A percentile compares a stretch with the other conserved stretches of the same genome.
These are phyloP conservation scores for Erebia palarica DNA, from an alignment of 2,888 invertebrate species.

Conservation along the genomic window DNA sequence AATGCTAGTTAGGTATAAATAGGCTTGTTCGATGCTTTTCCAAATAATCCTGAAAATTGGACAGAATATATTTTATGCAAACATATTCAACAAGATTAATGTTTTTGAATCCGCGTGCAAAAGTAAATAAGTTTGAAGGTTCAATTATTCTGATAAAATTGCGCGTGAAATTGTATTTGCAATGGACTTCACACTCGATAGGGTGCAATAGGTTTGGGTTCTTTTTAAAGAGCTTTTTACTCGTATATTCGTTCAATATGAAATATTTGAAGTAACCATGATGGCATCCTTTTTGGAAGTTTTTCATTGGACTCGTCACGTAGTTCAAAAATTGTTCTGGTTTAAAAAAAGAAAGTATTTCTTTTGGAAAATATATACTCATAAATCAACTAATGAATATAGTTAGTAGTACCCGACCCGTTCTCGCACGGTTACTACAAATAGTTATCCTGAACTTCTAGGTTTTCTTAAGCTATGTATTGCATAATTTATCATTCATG, in stretches of 20 bases:
- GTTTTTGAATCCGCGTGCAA: background rate
- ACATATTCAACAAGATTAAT: background rate
- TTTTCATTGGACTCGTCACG: background rate
- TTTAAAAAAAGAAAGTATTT: background rate
- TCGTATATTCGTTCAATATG: background rate
- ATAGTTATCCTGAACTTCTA: too few relatives aligned
- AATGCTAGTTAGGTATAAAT: too few relatives aligned
- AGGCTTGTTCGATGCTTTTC: too few relatives aligned
- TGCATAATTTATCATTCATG: too few relatives aligned
- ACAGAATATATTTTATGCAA: background rate
- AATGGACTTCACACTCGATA: constrained; percentile 18
- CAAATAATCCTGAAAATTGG: background rate
- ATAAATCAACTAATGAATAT: too few relatives aligned
- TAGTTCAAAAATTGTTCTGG: background rate
- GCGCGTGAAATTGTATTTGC: constrained; percentile 17
- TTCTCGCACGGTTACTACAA: too few relatives aligned
- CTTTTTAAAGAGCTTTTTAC: background rate
- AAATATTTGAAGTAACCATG: background rate
- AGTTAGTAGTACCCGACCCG: too few relatives aligned
- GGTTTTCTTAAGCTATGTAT: too few relatives aligned
- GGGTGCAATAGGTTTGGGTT: constrained; percentile 9
- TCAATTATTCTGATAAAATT: constrained; percentile 16
- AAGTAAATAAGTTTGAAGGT: constrained; percentile 14
- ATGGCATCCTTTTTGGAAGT: background rate
- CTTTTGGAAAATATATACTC: too few relatives aligned